Evolutionary conservation across 2,113 vertebrate genomes (phyloP).

Genomic region (Mus pahari): DNA sequence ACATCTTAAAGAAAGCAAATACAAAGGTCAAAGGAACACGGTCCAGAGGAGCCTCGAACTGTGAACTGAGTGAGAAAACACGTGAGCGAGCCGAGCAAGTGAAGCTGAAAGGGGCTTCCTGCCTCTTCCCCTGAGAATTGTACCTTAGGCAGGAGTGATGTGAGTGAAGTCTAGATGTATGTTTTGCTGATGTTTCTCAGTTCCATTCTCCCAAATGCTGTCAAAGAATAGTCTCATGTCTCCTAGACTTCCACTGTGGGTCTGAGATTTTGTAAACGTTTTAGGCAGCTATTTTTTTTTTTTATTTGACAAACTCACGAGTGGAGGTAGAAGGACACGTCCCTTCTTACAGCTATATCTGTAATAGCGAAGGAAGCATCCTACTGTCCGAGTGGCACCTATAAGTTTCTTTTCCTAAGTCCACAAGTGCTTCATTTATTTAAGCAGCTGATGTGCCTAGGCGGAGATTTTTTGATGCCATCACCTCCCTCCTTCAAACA

Average conservation of each 20-base stretch:
- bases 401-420: not conserved
- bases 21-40: constrained; percentile 2
- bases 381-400: not conserved
- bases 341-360: not conserved
- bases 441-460: not conserved
- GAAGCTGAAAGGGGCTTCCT: not conserved
- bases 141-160: not conserved
- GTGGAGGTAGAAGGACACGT: not conserved
- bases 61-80: not conserved
- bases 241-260: not conserved
- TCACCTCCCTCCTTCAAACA: not conserved
- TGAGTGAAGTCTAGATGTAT: not conserved
- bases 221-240: not conserved
- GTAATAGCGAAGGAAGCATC: not conserved
- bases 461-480: not conserved
- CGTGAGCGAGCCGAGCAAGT: constrained; percentile 22
- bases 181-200: not conserved
- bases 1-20: constrained; percentile 39
- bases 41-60: constrained; percentile 23
- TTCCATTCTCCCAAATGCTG: not conserved
- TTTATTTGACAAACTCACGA: not conserved
- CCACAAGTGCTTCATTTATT: not conserved
- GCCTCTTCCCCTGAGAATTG: not conserved
- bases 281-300: not conserved
- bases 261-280: constrained; percentile 34